Evolutionary conservation across 2,113 vertebrate species (phyloP), one percentile per base, ranked within the genome.

Genomic region (Egretta garzetta): DNA sequence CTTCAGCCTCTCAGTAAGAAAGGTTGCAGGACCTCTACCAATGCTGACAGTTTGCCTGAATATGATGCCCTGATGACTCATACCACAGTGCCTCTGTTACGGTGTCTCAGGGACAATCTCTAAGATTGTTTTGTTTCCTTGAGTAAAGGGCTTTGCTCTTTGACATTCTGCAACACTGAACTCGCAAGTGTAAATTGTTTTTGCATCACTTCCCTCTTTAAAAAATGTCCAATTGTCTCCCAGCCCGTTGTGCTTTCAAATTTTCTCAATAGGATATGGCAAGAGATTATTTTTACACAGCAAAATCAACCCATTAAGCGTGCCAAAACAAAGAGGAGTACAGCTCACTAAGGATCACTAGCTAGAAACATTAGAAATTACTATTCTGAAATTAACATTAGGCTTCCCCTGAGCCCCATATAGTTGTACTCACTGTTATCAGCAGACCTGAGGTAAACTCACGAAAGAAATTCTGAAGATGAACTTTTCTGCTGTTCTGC

Each of bases 1-100:
- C 94, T 77, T 85, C 86, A 76, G 2, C 37, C 60, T 92, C 86
- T 84, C 70, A 14, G 47, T 72, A 37, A 94, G 86, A 90, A 97
- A 96, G 93, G 63, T 98, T 97, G 72, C 72, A 76, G 96, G 97
- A 95, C 95, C 94, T 97, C 93, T 95, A 92, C 97, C 85, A 88
- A 75, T 77, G 88, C 91, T 97, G 98, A 98, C 96, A 97, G 76
- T 97, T 62, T 89, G 68, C 88, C 80, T 73, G 88, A 83, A 92
- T 90, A 59, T 47, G 97, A 96, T 96, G 97, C 93, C 96, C 66
- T 75, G 68, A 88, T 93, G 90, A 97, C 90, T 98, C 95, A 90
- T 50, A 87, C 75, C 59, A 52, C 62, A 43, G 13, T 93, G 80
- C 85, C 68, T 92, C 96, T 95, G 93, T 96, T 50, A 72, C 47